These are phyloP conservation scores for Chelonoidis abingdonii DNA, from an alignment of 2,113 vertebrate genomes.

Conservation along the genomic window DNA sequence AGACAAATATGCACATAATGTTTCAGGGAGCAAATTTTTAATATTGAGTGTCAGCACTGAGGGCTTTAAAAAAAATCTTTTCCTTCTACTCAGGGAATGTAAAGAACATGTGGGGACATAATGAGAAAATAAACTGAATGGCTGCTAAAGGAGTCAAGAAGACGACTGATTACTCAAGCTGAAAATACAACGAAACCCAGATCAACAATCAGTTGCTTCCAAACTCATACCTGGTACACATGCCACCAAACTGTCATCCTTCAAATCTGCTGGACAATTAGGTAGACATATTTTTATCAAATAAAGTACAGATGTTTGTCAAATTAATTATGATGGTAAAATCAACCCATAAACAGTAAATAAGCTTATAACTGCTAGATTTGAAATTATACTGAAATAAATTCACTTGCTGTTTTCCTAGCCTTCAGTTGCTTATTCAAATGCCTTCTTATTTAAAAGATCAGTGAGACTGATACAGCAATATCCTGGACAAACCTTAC, in stretches of 20 bases:
- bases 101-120: background rate
- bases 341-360: background rate
- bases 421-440: background rate
- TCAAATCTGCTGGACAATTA: background rate
- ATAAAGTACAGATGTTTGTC: too few relatives aligned
- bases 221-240: too few relatives aligned
- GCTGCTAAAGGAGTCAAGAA: background rate
- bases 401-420: background rate
- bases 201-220: too few relatives aligned
- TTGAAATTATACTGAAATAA: background rate
- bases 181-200: too few relatives aligned
- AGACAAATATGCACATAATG: background rate
- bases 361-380: background rate
- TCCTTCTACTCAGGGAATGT: too few relatives aligned
- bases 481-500: background rate
- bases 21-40: background rate
- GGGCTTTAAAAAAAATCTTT: background rate
- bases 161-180: background rate
- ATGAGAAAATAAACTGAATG: background rate
- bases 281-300: background rate
- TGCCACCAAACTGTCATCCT: background rate
- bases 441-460: background rate
- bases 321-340: too few relatives aligned
- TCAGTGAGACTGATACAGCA: background rate
- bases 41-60: background rate